These are phyloP conservation scores for Megalopta genalis DNA, from an alignment of 1,140 invertebrate species.

Conservation along the genomic window DNA sequence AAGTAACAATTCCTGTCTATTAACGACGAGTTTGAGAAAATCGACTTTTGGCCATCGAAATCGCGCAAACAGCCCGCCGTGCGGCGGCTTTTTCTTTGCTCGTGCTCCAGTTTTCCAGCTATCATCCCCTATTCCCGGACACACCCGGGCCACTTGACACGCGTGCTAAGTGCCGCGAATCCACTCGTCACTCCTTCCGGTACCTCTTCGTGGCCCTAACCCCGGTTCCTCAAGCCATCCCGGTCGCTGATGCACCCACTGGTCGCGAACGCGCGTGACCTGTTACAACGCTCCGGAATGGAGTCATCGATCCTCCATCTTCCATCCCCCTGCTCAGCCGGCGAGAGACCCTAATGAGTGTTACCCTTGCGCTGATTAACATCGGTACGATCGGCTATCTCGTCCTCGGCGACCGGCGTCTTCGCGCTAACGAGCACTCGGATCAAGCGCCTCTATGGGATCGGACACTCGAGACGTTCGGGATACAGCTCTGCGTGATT, in stretches of 20 bases:
- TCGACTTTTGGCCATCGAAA: no score
- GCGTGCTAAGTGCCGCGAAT: constrained; percentile 62
- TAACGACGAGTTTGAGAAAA: no score
- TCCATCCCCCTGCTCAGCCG: no score
- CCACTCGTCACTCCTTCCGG: constrained; percentile 33
- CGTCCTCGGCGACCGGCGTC: neutral
- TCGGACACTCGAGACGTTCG: neutral
- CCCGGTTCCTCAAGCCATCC: neutral
- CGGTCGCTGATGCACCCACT: neutral
- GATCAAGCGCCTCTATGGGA: neutral
- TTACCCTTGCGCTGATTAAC: neutral
- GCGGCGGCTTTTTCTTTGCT: constrained; percentile 25
- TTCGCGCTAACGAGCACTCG: constrained; percentile 15
- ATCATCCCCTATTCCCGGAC: neutral
- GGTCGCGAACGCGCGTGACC: neutral
- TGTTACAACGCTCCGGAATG: neutral
- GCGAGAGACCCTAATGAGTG: neutral
- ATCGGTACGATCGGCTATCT: constrained; percentile 10
- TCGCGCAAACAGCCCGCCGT: no score
- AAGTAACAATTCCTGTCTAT: no score
- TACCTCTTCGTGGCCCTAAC: no score
- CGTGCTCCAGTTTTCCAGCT: constrained; percentile 66
- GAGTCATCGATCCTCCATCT: constrained; percentile 24
- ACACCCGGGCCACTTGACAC: constrained; percentile 63
- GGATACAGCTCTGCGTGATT: neutral